These are phyloP conservation scores for Mormyrops attenuatus DNA, from an alignment of 2,797 vertebrate genomes.

Conservation along the genomic window DNA sequence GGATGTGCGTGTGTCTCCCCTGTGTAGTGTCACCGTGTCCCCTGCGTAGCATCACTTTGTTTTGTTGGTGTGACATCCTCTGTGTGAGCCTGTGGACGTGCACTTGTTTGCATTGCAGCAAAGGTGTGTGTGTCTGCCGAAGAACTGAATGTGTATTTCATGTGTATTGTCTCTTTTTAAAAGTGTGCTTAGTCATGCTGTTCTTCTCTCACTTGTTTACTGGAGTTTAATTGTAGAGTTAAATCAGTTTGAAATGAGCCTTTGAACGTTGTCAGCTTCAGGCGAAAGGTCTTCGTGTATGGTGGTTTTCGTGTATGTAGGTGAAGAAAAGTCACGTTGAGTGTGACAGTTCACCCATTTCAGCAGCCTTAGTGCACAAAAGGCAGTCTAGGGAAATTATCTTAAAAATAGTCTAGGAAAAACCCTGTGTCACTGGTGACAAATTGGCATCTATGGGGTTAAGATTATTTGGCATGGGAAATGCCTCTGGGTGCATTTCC, in stretches of 20 bases:
- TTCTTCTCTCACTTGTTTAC: background rate
- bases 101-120: background rate
- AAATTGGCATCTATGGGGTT: background rate
- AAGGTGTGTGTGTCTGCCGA: background rate
- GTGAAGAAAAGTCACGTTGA: background rate
- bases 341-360: background rate
- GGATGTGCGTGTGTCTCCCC: background rate
- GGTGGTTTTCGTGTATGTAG: background rate
- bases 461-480: background rate
- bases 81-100: background rate
- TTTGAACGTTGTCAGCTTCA: background rate
- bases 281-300: background rate
- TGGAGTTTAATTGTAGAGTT: background rate
- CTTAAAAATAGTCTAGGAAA: background rate
- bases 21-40: background rate
- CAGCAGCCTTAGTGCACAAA: background rate
- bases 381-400: background rate
- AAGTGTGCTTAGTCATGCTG: background rate
- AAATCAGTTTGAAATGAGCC: background rate
- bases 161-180: background rate
- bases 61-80: background rate
- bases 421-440: background rate
- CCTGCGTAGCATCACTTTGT: background rate
- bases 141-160: background rate
- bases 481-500: background rate